Evolutionary conservation across 2,888 invertebrate species (phyloP), one percentile per base, ranked within the genome.

Genomic region (Alcis repandata): DNA sequence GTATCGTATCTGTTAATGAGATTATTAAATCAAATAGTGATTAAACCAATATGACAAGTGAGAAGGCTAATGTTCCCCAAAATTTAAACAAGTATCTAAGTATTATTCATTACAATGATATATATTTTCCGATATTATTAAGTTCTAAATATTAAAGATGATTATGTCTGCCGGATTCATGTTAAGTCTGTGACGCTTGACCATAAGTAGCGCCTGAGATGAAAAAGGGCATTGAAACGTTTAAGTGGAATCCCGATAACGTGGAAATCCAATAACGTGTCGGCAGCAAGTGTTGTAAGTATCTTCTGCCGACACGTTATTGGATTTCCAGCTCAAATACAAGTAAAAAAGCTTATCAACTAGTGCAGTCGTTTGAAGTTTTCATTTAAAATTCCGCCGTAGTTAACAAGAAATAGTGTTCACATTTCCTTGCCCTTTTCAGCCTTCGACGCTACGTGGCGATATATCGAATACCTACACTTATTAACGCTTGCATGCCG

Each of bases 151-250:
- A 2, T n/a, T 38, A 83, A 85, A 80, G 84, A 87, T 87, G 87
- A 86, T 87, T 87, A 87, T 87, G 88, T 89, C 87, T 87, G 79
- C 79, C 77, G 80, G 80, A 80, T 76, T 71, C 49, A 59, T 54
- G 38, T 59, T 51, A 71, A 70, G 19, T 36, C 36, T 20, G 19
- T 38, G 27, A 17, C 32, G 15, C 17, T 38, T 38, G 11, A 2
- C n/a, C 19, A 36, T 36, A 17, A 36, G 36, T 13, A 7, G 51
- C 11, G 36, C 13, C 7, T 8, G 13, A 51, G 36, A 13, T 19
- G 20, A 8, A 51, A 51, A 20, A 51, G 6, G 1, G 7, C 36
- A 20, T 51, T 36, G 10, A 32, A 49, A 38, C 13, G 13, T 51
- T 19, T 6, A 51, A 27, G 6, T 27, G 2, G 27, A 6, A 27